Conservation (phyloP, 2,113 vertebrate species). For the Alethe castanea region DNA sequence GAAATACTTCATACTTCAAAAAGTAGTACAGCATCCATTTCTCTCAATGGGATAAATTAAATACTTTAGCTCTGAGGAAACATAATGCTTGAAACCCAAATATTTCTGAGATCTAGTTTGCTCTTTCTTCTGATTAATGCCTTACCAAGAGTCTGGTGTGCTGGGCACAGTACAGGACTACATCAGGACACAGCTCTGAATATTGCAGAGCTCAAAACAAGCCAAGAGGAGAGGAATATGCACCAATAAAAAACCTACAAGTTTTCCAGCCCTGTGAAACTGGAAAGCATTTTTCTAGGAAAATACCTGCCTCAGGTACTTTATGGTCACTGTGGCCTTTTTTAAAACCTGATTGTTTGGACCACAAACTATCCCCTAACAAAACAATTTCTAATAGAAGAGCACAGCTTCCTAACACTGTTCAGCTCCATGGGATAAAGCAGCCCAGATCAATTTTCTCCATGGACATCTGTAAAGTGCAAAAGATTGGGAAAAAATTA, state of each 20-base stretch:
- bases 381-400: background rate
- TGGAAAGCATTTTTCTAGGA: background rate
- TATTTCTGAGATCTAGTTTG: background rate
- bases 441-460: background rate
- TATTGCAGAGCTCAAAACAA: background rate
- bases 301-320: background rate
- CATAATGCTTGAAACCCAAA: background rate
- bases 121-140: background rate
- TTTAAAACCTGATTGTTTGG: rapidly evolving
- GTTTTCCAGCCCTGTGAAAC: background rate
- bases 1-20: background rate
- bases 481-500: background rate
- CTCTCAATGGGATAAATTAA: background rate
- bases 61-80: background rate
- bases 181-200: background rate
- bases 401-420: background rate
- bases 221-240: background rate
- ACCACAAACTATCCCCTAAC: background rate
- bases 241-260: background rate
- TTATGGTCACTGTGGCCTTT: background rate
- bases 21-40: background rate
- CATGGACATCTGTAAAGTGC: background rate
- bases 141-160: background rate
- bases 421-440: background rate
- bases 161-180: too few species aligned